Evolutionary conservation across 2,113 vertebrate species (phyloP), one percentile per base, ranked within the genome.

Genomic region (Brachirus orientalis): DNA sequence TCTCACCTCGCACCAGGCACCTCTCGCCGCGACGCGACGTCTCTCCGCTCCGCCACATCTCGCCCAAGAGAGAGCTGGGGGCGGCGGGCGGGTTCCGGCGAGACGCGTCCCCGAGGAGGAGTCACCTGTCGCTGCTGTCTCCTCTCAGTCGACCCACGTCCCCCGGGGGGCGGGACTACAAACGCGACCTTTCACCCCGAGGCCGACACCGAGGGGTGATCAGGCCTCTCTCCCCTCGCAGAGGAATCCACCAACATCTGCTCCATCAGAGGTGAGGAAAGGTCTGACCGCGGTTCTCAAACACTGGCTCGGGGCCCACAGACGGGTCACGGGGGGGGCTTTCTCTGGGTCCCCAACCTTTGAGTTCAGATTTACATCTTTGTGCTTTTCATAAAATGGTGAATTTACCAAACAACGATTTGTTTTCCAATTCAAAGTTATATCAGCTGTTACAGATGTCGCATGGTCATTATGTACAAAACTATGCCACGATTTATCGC

Each of bases 91-190:
- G 74, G 0, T 90, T 92, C 57, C 89, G 96, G 69, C 93, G 96
- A 70, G 98, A 99, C 71, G 75, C 96, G 14, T 99, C 97, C 79
- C 98, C 97, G 47, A 92, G 96, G 73, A 92, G 95, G 77, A 79
- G 88, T 6, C 91, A 89, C 70, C 82, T 92, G n/a, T 91, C 89
- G 0, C 85, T 92, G 52, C 82, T 89, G 14, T 91, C 91, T 44
- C 85, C 88, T 0, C 85, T 88, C 1, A 73, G 90, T 19, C 54
- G 96, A 66, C 95, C 95, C 28, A 66, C 94, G 38, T 98, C 98
- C 69, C 96, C 97, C 1, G 94, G 69, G 92, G 94, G 86, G 54
- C 88, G 92, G 4, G 86, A 93, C 59, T 94, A 94, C 88, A 94
- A 84, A 69, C 73, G 96, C 56, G 97, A 98, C 63, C 85, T 98